Base-by-base conservation (phyloP, 2,113 vertebrate species). In the Thinocorus orbignyianus region DNA sequence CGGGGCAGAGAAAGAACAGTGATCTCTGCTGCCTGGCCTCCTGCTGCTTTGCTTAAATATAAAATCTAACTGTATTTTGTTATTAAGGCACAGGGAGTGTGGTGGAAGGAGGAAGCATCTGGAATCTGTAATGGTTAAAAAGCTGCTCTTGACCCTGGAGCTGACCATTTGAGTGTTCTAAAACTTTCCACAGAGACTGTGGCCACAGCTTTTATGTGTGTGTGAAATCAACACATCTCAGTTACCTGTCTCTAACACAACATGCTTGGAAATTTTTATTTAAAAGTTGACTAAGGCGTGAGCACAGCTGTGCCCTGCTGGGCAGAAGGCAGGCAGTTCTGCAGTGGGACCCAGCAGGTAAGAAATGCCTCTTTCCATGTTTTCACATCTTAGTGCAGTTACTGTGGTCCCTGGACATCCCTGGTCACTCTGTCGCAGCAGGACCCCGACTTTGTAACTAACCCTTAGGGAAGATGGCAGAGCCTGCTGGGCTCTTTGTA, bases 141-240 rank as follows among this genome's bases (percentile, higher is more conserved):
- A 10, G 5, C 9, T 77, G 42, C 10, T 52, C 6, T 69, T 4
- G 6, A 5, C 52, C 81, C 81, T 49, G 35, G 44, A 35, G 28
- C 3, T 17, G 65, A 57, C 44, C 60, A 41, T 60, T 52, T 88
- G 23, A 7, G 2, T 48, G 5, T 49, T 61, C 5, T 46, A 22
- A 31, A 88, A 65, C 44, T 57, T 54, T 80, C 31, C 11, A 9
- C 17, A n/a, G 44, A 5, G 64, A 17, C 9, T 2, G 2, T 51
- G 46, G 60, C 68, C 12, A 41, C 13, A 74, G 48, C n/a, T 26
- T 19, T n/a, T 44, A 17, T 44, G 44, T 44, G 44, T 44, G 48
- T 7, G 7, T 51, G 10, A 83, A 11, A 5, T 26, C 19, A 2
- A 9, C 0, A 0, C 26, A 42, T 37, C 19, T 28, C 23, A 52